Evolutionary conservation across 2,113 vertebrate genomes (phyloP), one percentile per base, ranked within the genome.

Genomic region (Lepidothrix coronata): DNA sequence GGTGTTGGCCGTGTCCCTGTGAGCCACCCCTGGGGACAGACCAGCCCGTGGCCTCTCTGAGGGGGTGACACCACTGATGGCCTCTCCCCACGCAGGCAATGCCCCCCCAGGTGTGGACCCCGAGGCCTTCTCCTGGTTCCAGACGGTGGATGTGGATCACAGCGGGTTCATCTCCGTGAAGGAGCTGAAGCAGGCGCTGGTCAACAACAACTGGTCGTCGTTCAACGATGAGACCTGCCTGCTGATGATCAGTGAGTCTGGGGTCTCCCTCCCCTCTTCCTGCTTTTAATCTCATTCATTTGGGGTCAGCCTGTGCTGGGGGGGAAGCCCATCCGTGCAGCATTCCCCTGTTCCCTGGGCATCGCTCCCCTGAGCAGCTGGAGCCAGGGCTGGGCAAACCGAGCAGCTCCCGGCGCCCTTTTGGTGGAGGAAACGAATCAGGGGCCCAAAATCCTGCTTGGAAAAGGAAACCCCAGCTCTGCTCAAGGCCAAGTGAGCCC

Each of bases 171-270:
- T 99, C 97, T 98, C 98, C 9, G 82, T 97, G 28, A 99, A 98
- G 95, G 99, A 99, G 97, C 98, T 99, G 75, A 99, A 99, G 87
- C 99, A 99, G 96, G 99, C 99, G 0, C 98, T 99, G 14, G 97
- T 99, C 95, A 99, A 99, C 97, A 98, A 98, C 96, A 99, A 99
- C 98, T 99, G 98, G 98, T 98, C 99, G 1, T 59, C 98, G 2
- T 99, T 99, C 97, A 99, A 98, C 8, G 99, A 99, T 0, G 99
- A 99, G 96, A 99, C 99, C 6, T 99, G 99, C 92, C 96, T 98
- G 73, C 98, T 99, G 98, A 99, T 99, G 99, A 98, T 99, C 91
- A 99, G 99, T 99, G 96, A 99, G 99, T 98, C 6, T 13, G 74
- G 68, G n/a, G 1, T 6, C 28, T 18, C 61, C 35, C 19, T 22